Evolutionary conservation across 1,140 invertebrate genomes (phyloP), one percentile per base, ranked within the genome.

Genomic region (Platorchestia sp.): DNA sequence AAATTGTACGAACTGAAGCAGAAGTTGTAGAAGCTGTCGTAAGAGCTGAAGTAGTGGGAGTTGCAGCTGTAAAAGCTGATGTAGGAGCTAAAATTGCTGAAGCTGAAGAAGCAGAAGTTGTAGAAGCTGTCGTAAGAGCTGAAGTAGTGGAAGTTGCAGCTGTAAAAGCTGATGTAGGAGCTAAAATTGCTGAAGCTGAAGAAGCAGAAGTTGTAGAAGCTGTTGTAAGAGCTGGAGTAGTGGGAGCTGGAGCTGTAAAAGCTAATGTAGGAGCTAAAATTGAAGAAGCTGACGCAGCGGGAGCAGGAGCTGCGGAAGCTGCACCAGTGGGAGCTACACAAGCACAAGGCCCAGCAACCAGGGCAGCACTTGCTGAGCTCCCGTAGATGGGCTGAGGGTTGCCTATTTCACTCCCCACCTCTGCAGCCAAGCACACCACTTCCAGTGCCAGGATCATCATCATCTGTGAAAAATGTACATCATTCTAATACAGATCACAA

Each of bases 391-490:
- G 97, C 40, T 97, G 97, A 6, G 99, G 98, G 96, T 98, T 98
- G 6, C 99, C 99, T 96, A 99, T 98, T 97, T 98, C 98, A 59
- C 97, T 97, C 40, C 98, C 98, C 41, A 99, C 98, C 97, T 98
- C 97, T 44, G 97, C 96, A 19, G 99, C 99, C 95, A 98, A 97
- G 75, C 97, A 97, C n/a, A 99, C 95, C 14, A 99, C 97, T 45
- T 98, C 98, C 36, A 99, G 96, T 93, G 98, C 98, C 53, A 99
- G 97, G 59, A 99, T 98, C 19, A 99, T 98, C 97, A 99, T 98
- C 0, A 99, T 98, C 95, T 96, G 43, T 7, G 87, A 95, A 45
- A 53, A 36, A 14, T 16, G 14, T 14, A 75, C 14, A 14, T 75
- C 53, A 75, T 75, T 16, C 36, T 14, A 75, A 75, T 16, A 36